phyloP scores from a whole-genome alignment of 2,113 vertebrate genomes.

The Zosterops borbonicus region DNA sequence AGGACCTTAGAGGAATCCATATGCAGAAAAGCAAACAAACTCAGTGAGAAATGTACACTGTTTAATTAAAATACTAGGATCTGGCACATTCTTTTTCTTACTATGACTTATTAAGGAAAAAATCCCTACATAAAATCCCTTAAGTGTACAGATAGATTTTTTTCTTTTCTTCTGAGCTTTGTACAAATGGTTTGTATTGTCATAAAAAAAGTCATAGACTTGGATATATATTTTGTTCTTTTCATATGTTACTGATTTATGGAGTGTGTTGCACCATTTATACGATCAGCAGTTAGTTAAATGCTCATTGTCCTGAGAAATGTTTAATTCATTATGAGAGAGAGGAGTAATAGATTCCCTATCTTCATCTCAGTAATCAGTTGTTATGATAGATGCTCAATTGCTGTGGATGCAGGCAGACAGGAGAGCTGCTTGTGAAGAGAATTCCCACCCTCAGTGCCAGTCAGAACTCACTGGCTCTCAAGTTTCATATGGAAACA shows the following conservation, averaged over 20 bases:
- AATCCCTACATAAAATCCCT: not conserved
- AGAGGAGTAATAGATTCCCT: not conserved
- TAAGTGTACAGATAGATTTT: not conserved
- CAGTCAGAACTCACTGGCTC: not conserved
- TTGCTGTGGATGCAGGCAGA: not conserved
- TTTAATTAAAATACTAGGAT: conserved; percentile 36
- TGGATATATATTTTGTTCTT: not conserved
- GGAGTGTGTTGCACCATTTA: not conserved
- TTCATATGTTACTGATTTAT: not conserved
- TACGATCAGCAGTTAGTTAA: conserved; percentile 43
- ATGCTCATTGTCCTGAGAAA: conserved; percentile 42
- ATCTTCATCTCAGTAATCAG: conserved; percentile 16
- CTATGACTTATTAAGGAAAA: not conserved
- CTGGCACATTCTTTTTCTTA: not conserved
- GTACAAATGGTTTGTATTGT: not conserved
- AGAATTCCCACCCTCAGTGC: not conserved
- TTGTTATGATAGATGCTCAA: not conserved
- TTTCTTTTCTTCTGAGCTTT: not conserved
- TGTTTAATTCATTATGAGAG: conserved; percentile 30
- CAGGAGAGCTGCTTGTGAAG: not conserved
- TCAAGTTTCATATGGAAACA: not conserved
- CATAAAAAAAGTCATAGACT: not conserved
- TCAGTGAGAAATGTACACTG: not conserved
- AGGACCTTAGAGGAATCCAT: not conserved
- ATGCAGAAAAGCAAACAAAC: conserved; percentile 37